Evolutionary conservation across 2,113 vertebrate genomes (phyloP).

Genomic region (Arenaria interpres): DNA sequence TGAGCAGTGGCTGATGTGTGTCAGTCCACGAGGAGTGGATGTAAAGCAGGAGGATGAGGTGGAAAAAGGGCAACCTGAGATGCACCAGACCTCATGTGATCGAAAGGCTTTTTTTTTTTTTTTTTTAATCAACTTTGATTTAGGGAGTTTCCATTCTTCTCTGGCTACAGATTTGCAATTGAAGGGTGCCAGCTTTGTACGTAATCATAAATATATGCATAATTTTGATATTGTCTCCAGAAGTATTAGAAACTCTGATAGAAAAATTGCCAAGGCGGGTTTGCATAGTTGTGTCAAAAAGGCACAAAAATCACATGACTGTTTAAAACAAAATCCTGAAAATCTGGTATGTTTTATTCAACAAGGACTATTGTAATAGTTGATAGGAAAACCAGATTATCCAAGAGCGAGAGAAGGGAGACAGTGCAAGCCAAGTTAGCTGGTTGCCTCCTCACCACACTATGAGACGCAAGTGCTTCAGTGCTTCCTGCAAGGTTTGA

Average conservation of each 20-base stretch:
- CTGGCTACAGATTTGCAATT: neutral
- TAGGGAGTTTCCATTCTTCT: conserved; percentile 13
- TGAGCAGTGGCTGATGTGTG: neutral
- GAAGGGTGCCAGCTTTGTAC: neutral
- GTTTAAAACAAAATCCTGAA: neutral
- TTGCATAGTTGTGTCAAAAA: neutral
- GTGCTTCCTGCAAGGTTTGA: neutral
- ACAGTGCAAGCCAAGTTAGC: neutral
- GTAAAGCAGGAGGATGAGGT: neutral
- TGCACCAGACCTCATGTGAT: neutral
- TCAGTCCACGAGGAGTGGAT: neutral
- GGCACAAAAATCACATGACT: neutral
- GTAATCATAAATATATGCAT: neutral
- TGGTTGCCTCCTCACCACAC: neutral
- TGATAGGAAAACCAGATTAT: neutral
- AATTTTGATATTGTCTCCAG: conserved; percentile 9
- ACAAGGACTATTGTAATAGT: neutral
- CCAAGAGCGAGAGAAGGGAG: neutral
- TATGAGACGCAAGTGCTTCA: neutral
- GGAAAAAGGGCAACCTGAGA: neutral
- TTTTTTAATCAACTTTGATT: neutral
- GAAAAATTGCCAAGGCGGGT: neutral
- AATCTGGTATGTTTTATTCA: neutral
- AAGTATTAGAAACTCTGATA: neutral
- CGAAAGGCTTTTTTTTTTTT: neutral